A percentile compares a stretch with the other conserved stretches of the same genome.
Evolutionary conservation across 1,140 invertebrate genomes (phyloP).

Genomic region (Zaprionus gabonicus): DNA sequence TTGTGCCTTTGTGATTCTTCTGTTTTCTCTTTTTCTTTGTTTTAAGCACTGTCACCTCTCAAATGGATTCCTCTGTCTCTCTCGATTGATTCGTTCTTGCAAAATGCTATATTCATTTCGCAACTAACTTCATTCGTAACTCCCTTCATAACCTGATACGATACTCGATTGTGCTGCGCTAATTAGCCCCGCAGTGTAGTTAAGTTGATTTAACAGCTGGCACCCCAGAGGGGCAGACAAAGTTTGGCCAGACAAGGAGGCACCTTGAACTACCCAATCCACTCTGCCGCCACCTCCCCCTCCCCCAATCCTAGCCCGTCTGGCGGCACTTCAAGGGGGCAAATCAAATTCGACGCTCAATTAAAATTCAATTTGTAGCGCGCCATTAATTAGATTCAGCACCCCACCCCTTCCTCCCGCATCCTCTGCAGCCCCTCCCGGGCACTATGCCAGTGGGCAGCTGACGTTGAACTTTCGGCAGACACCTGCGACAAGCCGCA

Average conservation of each 20-base stretch:
- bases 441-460: not conserved
- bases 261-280: slow-evolving; percentile 18
- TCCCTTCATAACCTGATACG: not conserved
- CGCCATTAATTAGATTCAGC: slow-evolving; percentile 77
- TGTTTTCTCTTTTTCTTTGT: too few relatives aligned
- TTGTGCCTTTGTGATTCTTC: too few relatives aligned
- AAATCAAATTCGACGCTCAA: slow-evolving; percentile 82
- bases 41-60: too few relatives aligned
- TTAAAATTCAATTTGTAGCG: slow-evolving; percentile 81
- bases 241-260: not conserved
- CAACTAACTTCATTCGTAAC: not conserved
- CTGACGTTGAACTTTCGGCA: slow-evolving; percentile 43
- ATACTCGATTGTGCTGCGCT: not conserved
- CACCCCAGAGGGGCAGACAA: not conserved
- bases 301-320: not conserved
- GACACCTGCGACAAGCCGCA: slow-evolving; percentile 41
- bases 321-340: slow-evolving; percentile 22
- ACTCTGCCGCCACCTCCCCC: not conserved
- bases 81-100: too few relatives aligned
- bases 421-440: not conserved
- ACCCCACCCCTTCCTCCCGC: not conserved
- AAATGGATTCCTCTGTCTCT: too few relatives aligned
- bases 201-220: slow-evolving; percentile 42
- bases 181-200: slow-evolving; percentile 3
- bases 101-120: too few relatives aligned